Base-by-base conservation (phyloP, 1,140 invertebrate species). In the Drosophila bocki region DNA sequence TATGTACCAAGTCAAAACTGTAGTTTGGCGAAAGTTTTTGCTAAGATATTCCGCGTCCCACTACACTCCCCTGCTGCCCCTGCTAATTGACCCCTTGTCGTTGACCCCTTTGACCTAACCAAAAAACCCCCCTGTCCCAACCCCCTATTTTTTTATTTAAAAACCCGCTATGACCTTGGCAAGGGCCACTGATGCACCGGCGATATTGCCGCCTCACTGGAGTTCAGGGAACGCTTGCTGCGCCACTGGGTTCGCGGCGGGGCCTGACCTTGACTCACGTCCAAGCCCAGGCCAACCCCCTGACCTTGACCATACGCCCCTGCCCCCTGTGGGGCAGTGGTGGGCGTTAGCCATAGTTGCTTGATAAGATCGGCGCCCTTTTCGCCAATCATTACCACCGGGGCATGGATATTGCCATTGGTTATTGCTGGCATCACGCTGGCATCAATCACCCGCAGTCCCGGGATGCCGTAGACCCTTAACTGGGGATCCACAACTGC, bases 311-410 rank as follows among this genome's bases (percentile, higher is more conserved):
- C 57, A n/a, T 26, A 39, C 0, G 12, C 29, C 1, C 61, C 50
- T 7, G 26, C 44, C 7, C 45, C 22, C n/a, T 50, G 13, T 0
- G 75, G 60, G n/a, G 37, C 56, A 2, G 82, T 62, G 12, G 41
- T 81, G 11, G 75, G 84, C 11, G 85, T 81, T 3, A 94, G 75
- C 96, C 96, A 97, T 39, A 95, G 93, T 60, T 95, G 93, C 86
- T 97, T 97, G 8, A 99, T 96, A 88, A 98, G 88, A 93, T 98
- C 97, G 0, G 97, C 95, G 0, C 96, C 97, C 91, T 98, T 98
- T 87, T 99, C 98, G 0, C 94, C 98, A n/a, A 99, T 97, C 97
- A 98, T 98, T 11, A 98, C 96, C 0, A 96, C 95, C 0, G 97
- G 96, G 0, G 97, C 96, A 75, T 97, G 97, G 17, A 97, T 97